Evolutionary conservation across 2,888 invertebrate genomes (phyloP), one percentile per base, ranked within the genome.

Genomic region (Diaprepes abbreviatus): DNA sequence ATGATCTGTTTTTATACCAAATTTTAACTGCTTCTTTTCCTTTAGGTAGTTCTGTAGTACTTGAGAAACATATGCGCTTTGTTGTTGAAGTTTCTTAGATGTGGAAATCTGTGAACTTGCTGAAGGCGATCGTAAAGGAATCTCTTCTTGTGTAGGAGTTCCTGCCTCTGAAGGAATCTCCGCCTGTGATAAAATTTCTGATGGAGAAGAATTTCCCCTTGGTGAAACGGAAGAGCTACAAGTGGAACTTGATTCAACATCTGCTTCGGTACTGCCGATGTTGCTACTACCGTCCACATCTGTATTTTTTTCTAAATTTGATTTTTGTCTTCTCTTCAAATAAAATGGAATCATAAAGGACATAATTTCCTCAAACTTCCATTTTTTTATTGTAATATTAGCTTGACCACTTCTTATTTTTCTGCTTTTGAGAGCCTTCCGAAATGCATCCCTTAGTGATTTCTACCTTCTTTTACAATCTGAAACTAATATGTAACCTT

Each of bases 391-490:
- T 54, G 12, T 2, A 16, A 24, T 52, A 21, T 45, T 21, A 40
- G 31, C 10, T 50, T 50, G 50, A 28, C 50, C 50, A 12, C 50
- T 50, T 5, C 1, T 28, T 2, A 28, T 50, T 50, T 50, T 50
- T 28, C 3, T 28, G n/a, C 1, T 12, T 28, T 12, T n/a, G 2
- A 12, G 10, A 28, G 6, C 1, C 6, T 28, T 24, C n/a, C 12
- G n/a, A 10, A 28, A 28, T 2, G 1, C 4, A 12, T 33, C 24
- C 2, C 72, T 17, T 14, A 70, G 66, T 2, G 63, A n/a, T 28
- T 54, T 66, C 72, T 70, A 72, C 21, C 50, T 21, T 24, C 24
- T 48, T 24, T 48, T 48, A 12, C 48, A 48, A 6, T 48, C 48
- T n/a, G 21, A 3, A 10, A n/a, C 28, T 48, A 28, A 12, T 6